A percentile compares a stretch with the other conserved stretches of the same genome.
phyloP scores from a whole-genome alignment of 2,113 vertebrate species.

The Lophura nycthemera region DNA sequence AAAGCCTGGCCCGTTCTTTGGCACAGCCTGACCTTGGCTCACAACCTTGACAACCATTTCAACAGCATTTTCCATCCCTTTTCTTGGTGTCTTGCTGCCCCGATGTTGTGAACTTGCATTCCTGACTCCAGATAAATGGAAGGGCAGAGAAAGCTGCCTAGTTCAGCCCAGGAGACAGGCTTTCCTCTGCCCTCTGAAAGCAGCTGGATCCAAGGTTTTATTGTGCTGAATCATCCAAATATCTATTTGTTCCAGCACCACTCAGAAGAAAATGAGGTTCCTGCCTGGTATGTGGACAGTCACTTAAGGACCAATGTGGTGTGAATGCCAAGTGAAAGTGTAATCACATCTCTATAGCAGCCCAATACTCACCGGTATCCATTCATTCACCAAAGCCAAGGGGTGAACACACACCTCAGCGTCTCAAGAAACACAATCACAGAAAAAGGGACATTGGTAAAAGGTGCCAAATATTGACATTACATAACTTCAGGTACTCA shows the following conservation, averaged over 20 bases:
- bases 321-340: not conserved
- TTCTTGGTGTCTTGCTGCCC: not conserved
- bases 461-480: not conserved
- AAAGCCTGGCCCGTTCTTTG: conserved; percentile 9
- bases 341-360: not conserved
- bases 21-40: conserved; percentile 38
- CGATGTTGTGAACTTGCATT: not conserved
- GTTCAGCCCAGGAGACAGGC: not conserved
- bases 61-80: conserved; percentile 8
- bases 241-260: not conserved
- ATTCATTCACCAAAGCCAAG: not conserved
- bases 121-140: not conserved
- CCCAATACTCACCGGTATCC: not conserved
- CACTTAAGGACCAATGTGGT: not conserved
- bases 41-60: conserved; percentile 38
- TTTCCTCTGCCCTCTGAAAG: not conserved
- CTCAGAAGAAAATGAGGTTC: not conserved
- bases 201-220: not conserved
- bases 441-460: not conserved
- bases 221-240: not conserved
- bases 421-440: not conserved
- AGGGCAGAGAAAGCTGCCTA: conserved; percentile 12
- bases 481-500: not conserved
- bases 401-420: not conserved
- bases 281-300: not conserved